Evolutionary conservation across 2,797 vertebrate genomes (phyloP), one percentile per base, ranked within the genome.

Genomic region (Danio kyathit): DNA sequence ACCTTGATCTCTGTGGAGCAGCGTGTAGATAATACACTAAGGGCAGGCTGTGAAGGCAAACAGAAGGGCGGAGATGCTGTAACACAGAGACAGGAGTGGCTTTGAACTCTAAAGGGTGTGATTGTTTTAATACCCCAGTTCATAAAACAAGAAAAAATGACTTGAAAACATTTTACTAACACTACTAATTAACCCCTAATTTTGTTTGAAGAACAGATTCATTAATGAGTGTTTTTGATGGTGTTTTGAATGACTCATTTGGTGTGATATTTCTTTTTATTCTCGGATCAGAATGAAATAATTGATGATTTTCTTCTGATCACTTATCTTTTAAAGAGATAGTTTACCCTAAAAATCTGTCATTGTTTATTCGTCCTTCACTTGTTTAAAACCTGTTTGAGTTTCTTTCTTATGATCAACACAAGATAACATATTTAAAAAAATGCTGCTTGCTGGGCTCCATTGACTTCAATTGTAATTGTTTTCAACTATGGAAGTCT

Each of bases 1-100:
- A 43, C 38, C 38, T 69, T 78, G n/a, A 72, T 80, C 59, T 80
- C 40, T 73, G 29, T 61, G 57, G 46, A 64, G 13, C 38, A 11
- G 12, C 49, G 1, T 70, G 4, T 1, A 21, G 29, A 46, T 72
- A 17, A 71, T 72, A 21, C 40, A 54, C 59, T 11, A 49, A 70
- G 43, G 66, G 71, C 10, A 79, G 69, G 11, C 19, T 57, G 29
- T 40, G 8, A 56, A 77, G 64, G 52, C 19, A 48, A 59, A 78
- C 54, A 41, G 43, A 17, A 60, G 65, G 52, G 52, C 19, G 51
- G 76, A 69, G 65, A 59, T 69, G 51, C 16, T 19, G 14, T 10
- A 49, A 41, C 7, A 65, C 41, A 19, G 54, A 57, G 16, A 41
- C 3, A 40, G 21, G 54, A 56, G 14, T 59, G 43, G 51, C 43